Conservation (phyloP, 2,113 vertebrate genomes). For the Lycaon pictus region DNA sequence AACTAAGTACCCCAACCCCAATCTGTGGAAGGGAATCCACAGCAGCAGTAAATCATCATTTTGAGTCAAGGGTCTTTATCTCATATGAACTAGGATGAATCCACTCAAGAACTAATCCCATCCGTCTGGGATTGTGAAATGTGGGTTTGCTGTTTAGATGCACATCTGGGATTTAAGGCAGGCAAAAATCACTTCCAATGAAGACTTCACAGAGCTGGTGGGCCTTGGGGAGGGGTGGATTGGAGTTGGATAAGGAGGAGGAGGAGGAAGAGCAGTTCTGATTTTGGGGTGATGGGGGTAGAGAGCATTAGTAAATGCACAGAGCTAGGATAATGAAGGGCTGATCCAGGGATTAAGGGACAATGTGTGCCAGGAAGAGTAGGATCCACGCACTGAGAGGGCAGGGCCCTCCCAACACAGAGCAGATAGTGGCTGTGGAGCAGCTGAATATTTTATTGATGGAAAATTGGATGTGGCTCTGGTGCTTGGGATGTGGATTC, state of each 20-base stretch:
- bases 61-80: background rate
- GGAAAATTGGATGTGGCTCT: slow-evolving; percentile 67
- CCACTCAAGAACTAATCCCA: background rate
- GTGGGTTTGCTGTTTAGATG: background rate
- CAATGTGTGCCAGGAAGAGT: background rate
- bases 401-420: background rate
- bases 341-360: background rate
- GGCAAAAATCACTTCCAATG: background rate
- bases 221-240: background rate
- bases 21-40: background rate
- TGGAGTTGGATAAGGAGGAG: background rate
- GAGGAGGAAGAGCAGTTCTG: background rate
- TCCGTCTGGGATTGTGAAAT: background rate
- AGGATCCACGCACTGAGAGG: background rate
- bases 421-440: background rate
- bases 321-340: background rate
- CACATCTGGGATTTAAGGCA: background rate
- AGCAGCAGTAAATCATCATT: background rate
- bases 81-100: background rate
- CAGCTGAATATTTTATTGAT: slow-evolving; percentile 78
- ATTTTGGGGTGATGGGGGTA: background rate
- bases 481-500: slow-evolving; percentile 50
- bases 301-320: background rate
- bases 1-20: background rate
- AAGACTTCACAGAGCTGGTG: background rate